phyloP scores from a whole-genome alignment of 2,888 invertebrate genomes.

The Eupithecia centaureata region DNA sequence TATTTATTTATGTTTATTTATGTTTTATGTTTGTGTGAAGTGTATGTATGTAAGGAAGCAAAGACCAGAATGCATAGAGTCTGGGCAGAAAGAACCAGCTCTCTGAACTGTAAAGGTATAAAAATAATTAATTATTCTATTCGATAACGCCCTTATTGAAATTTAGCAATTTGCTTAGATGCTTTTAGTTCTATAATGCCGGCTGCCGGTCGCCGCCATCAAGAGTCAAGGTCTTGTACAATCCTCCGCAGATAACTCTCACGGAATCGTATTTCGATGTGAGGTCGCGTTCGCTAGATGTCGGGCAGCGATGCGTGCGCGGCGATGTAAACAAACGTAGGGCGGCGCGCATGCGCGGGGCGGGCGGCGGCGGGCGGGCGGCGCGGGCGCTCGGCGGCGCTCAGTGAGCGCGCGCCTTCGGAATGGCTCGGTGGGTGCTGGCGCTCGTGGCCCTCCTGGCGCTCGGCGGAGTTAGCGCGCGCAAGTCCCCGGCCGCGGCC shows the following conservation, averaged over 20 bases:
- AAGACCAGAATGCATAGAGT: too few species aligned
- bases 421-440: conserved; percentile 82
- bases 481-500: conserved; percentile 66
- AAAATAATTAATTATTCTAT: too few species aligned
- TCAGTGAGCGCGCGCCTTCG: conserved; percentile 81
- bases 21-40: too few species aligned
- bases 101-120: too few species aligned
- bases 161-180: too few species aligned
- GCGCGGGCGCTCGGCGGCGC: conserved; percentile 56
- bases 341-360: conserved; percentile 25
- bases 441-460: conserved; percentile 81
- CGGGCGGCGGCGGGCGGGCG: conserved; percentile 48
- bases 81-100: too few species aligned
- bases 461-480: conserved; percentile 80
- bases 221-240: conserved; percentile 19
- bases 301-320: conserved; percentile 42
- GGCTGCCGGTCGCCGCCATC: background rate
- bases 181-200: background rate
- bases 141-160: too few species aligned
- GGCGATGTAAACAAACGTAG: conserved; percentile 58
- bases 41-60: too few species aligned
- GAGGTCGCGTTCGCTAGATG: conserved; percentile 25
- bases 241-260: conserved; percentile 19
- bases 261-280: conserved; percentile 38
- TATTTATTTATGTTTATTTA: too few species aligned